Evolutionary conservation across 2,888 invertebrate genomes (phyloP).

Genomic region (Acanthopleura granulata): DNA sequence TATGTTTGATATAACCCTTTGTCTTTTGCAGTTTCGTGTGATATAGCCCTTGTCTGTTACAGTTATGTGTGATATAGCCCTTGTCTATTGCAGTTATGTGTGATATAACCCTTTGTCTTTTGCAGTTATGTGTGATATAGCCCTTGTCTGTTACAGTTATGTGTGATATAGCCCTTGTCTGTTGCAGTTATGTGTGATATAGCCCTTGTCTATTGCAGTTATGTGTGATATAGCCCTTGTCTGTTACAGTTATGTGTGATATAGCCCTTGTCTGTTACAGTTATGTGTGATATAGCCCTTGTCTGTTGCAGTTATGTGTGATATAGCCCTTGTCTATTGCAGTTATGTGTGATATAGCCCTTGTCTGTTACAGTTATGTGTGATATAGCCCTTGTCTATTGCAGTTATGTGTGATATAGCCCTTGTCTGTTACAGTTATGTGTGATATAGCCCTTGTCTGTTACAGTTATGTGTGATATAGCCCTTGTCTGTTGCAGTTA

Average conservation of each 20-base stretch:
- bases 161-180: conserved; percentile 89
- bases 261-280: too few species aligned
- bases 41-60: conserved; percentile 90
- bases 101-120: conserved; percentile 88
- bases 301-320: conserved; percentile 94
- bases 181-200: conserved; percentile 93
- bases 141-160: too few species aligned
- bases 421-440: too few species aligned
- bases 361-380: too few species aligned
- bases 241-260: conserved; percentile 92
- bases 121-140: conserved; percentile 86
- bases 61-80: conserved; percentile 91
- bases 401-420: conserved; percentile 92
- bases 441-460: conserved; percentile 88
- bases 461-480: conserved; percentile 91
- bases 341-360: conserved; percentile 91
- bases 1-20: conserved; percentile 90
- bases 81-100: too few species aligned
- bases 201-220: too few species aligned
- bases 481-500: too few species aligned
- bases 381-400: conserved; percentile 88
- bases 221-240: conserved; percentile 91
- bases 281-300: conserved; percentile 91
- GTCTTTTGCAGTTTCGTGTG: conserved; percentile 94
- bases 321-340: conserved; percentile 90